These are phyloP conservation scores for Elephas maximus DNA, from an alignment of 2,113 vertebrate genomes.

Conservation along the genomic window DNA sequence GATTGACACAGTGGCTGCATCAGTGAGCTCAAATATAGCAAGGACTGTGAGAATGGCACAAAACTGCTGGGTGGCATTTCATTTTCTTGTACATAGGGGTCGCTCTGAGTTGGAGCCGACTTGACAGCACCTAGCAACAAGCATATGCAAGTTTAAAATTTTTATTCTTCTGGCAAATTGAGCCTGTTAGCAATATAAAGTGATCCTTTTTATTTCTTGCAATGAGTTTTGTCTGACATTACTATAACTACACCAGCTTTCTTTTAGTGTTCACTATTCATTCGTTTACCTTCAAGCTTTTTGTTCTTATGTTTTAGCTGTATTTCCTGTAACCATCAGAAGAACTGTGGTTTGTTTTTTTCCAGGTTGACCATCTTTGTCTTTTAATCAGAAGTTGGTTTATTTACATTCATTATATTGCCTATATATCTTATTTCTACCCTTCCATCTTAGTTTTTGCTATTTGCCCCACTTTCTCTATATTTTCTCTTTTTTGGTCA, in stretches of 20 bases:
- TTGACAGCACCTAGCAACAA: too few species aligned
- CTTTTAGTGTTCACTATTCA: neutral
- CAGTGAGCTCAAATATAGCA: too few species aligned
- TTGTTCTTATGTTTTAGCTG: neutral
- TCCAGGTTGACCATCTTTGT: neutral
- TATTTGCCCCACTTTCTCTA: neutral
- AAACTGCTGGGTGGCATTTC: too few species aligned
- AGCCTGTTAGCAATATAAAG: neutral
- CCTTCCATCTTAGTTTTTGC: neutral
- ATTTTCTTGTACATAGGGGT: too few species aligned
- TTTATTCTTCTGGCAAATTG: neutral
- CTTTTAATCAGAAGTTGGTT: neutral
- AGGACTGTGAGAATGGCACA: too few species aligned
- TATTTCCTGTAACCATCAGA: neutral
- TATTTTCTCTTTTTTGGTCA: too few species aligned
- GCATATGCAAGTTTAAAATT: neutral
- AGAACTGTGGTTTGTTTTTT: neutral
- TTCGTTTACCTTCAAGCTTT: neutral
- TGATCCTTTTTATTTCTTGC: slow-evolving; percentile 13
- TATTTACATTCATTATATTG: too few species aligned
- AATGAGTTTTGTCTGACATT: neutral
- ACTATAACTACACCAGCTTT: too few species aligned
- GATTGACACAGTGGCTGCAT: too few species aligned
- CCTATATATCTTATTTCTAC: neutral
- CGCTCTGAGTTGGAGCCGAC: too few species aligned